Evolutionary conservation across 2,888 invertebrate genomes (phyloP), one percentile per base, ranked within the genome.

Genomic region (Escarpia spicata): DNA sequence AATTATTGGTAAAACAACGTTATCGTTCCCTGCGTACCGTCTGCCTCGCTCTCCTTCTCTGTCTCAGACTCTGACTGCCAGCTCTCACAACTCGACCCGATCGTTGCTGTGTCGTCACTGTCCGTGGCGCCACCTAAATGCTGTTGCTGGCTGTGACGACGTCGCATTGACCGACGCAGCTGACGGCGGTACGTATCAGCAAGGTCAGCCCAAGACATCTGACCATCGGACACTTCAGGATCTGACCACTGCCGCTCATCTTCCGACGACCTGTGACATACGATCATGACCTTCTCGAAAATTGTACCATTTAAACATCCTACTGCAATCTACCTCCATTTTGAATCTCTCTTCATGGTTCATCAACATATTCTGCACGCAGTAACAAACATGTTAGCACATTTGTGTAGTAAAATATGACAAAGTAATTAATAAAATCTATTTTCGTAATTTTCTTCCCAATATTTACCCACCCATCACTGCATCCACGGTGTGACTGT

Each of bases 231-330:
- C n/a, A 93, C 43, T 26, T 94, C 94, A 12, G 92, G 93, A 91
- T 93, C 94, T 52, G 94, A 93, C 92, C 92, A 93, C 58, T 93
- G 93, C 90, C 93, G 52, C 43, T 94, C 94, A 31, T 94, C 94
- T 9, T 93, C 93, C 3, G 94, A 93, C 15, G 94, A 94, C 8
- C 93, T 93, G 92, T 91, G 19, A 91, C 31, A 37, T 37, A 90
- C 90, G 19, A 90, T 91, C 44, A 37, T 37, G 37, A 44, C 43
- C 37, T 15, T 43, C 37, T 4, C 0, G 15, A 91, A n/a, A n/a
- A 91, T 44, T 44, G 4, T 9, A 91, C 43, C 9, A 90, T 1
- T n/a, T 90, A 3, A 43, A 90, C 91, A 91, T 91, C 31, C 15
- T n/a, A 6, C 37, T 90, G 91, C 52, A 52, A 12, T 52, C 12